Percentiles rank a stretch among this genome's conserved stretches.
Conservation (phyloP, 1,140 invertebrate species). For the Lamellibrachia luymesi region DNA sequence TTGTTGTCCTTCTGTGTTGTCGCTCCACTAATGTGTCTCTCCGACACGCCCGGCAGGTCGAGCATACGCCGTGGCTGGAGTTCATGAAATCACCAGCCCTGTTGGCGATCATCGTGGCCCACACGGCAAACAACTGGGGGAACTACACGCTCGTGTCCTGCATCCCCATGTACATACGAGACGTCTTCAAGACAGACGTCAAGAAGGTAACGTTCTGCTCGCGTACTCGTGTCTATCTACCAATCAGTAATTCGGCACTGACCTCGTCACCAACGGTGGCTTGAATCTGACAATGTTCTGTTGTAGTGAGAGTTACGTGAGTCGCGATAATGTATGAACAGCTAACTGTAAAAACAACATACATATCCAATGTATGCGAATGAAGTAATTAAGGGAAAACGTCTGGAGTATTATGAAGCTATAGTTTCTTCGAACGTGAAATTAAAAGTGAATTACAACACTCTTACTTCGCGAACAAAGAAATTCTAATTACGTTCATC, state of each 20-base stretch:
- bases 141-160: conserved; percentile 27
- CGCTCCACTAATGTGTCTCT: not conserved
- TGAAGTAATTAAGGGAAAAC: too few species aligned
- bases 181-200: conserved; percentile 24
- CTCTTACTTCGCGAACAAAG: too few species aligned
- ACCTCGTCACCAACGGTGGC: too few species aligned
- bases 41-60: not conserved
- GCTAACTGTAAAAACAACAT: too few species aligned
- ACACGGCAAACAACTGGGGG: conserved; percentile 26
- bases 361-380: too few species aligned
- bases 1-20: too few species aligned
- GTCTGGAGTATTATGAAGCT: too few species aligned
- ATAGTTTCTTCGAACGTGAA: too few species aligned
- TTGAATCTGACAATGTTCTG: not conserved
- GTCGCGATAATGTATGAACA: too few species aligned
- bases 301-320: too few species aligned
- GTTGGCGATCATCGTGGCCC: conserved; percentile 31
- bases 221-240: not conserved
- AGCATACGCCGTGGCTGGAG: conserved; percentile 28
- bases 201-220: conserved; percentile 14
- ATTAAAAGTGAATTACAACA: too few species aligned
- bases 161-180: conserved; percentile 27
- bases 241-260: not conserved
- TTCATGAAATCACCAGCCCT: conserved; percentile 28
- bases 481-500: too few species aligned